phyloP scores from a whole-genome alignment of 30 jellyfish, hydroid and myxozoan genomes.

The Sanderia malayensis region DNA sequence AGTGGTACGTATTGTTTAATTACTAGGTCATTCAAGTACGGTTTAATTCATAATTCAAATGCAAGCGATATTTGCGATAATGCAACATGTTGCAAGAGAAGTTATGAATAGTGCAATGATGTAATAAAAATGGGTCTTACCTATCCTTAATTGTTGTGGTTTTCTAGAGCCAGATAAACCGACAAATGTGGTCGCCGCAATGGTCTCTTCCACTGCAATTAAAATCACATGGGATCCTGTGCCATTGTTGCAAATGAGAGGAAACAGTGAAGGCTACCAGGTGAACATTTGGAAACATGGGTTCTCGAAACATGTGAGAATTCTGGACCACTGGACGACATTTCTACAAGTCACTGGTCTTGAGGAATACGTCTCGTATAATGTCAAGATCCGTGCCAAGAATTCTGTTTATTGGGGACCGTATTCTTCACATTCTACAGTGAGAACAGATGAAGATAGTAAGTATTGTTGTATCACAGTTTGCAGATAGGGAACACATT shows the following conservation, averaged over 20 bases:
- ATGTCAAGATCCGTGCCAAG: conserved; percentile 8
- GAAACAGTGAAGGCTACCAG: conserved; percentile 49
- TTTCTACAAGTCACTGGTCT: conserved; percentile 18
- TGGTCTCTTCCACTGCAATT: conserved; percentile 43
- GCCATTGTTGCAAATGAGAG: conserved; percentile 30
- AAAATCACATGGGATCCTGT: conserved; percentile 31
- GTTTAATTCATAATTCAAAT: too few species aligned
- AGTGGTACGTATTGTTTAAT: too few species aligned
- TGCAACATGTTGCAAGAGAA: too few species aligned
- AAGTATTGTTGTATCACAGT: too few species aligned
- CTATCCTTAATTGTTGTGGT: too few species aligned
- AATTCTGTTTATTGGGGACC: background rate
- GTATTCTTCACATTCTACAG: background rate
- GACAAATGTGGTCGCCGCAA: conserved; percentile 7
- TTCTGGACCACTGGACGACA: conserved; percentile 41
- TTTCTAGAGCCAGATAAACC: conserved; percentile 49
- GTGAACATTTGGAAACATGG: conserved; percentile 1
- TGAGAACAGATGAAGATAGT: conserved; percentile 55
- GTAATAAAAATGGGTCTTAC: too few species aligned
- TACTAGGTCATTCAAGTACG: too few species aligned
- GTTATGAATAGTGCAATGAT: too few species aligned
- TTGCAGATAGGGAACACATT: too few species aligned
- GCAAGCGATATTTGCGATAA: too few species aligned
- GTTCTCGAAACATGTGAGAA: conserved; percentile 1
- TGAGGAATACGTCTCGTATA: conserved; percentile 38